These are phyloP conservation scores for Endotricha flammealis DNA, from an alignment of 2,888 invertebrate genomes.

Conservation along the genomic window DNA sequence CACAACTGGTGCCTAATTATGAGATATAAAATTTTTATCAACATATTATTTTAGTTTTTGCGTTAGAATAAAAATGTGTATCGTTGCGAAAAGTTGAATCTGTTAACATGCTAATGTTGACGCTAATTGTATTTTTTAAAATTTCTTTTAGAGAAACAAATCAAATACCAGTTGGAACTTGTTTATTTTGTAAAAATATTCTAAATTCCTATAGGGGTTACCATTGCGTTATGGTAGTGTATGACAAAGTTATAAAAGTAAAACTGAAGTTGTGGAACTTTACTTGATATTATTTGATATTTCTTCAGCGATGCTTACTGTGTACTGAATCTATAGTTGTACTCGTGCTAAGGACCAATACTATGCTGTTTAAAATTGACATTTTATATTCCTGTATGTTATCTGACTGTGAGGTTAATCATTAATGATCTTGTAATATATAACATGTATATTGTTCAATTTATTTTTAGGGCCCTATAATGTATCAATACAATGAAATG, in stretches of 20 bases:
- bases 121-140: neutral
- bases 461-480: constrained; percentile 68
- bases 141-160: neutral
- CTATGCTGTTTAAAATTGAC: constrained; percentile 48
- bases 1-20: constrained; percentile 33
- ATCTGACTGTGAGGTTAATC: constrained; percentile 49
- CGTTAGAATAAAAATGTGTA: constrained; percentile 12
- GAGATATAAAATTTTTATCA: constrained; percentile 12
- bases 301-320: constrained; percentile 27
- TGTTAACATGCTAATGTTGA: constrained; percentile 5
- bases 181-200: neutral
- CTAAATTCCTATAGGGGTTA: constrained; percentile 4
- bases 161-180: neutral
- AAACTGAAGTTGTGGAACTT: constrained; percentile 27
- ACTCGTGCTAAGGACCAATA: constrained; percentile 60
- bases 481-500: constrained; percentile 73
- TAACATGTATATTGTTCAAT: constrained; percentile 71
- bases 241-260: constrained; percentile 16
- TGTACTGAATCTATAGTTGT: constrained; percentile 35
- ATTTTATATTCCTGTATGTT: constrained; percentile 52
- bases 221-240: constrained; percentile 8
- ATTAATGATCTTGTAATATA: constrained; percentile 68
- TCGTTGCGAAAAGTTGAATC: constrained; percentile 7
- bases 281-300: constrained; percentile 48
- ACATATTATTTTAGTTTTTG: constrained; percentile 12